phyloP scores from a whole-genome alignment of 2,113 vertebrate genomes.

The Prinia subflava region DNA sequence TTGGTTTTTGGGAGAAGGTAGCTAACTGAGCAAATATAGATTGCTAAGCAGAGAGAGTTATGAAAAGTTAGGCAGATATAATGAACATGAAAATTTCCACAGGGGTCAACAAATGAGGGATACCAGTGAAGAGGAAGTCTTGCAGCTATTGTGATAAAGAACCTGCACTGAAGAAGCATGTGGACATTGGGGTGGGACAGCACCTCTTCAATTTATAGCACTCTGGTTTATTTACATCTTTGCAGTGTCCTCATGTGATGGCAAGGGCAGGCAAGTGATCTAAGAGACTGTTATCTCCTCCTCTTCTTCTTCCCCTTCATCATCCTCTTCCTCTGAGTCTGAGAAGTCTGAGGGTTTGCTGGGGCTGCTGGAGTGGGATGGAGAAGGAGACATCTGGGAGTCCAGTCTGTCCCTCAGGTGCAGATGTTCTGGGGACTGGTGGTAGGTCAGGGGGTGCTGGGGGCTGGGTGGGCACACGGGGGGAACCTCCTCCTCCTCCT shows the following conservation, averaged over 20 bases:
- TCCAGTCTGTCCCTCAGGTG: slow-evolving; percentile 65
- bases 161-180: neutral
- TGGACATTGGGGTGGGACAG: slow-evolving; percentile 1
- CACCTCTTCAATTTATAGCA: slow-evolving; percentile 69
- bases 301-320: slow-evolving; percentile 83
- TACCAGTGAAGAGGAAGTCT: neutral
- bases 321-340: slow-evolving; percentile 82
- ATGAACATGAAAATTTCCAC: neutral
- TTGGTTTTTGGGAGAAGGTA: neutral
- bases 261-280: neutral
- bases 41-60: neutral
- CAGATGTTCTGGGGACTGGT: slow-evolving; percentile 60
- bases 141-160: neutral
- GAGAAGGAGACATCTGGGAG: slow-evolving; percentile 76
- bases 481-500: slow-evolving; percentile 69
- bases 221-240: slow-evolving; percentile 56
- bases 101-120: neutral
- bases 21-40: neutral
- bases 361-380: slow-evolving; percentile 79
- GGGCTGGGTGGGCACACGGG: slow-evolving; percentile 46
- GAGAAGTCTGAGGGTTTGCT: slow-evolving; percentile 90
- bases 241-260: slow-evolving; percentile 8
- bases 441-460: slow-evolving; percentile 52
- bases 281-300: slow-evolving; percentile 95
- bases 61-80: neutral